Base-by-base conservation (phyloP, 2,797 vertebrate species). In the Cryptoblepharus egeriae region DNA sequence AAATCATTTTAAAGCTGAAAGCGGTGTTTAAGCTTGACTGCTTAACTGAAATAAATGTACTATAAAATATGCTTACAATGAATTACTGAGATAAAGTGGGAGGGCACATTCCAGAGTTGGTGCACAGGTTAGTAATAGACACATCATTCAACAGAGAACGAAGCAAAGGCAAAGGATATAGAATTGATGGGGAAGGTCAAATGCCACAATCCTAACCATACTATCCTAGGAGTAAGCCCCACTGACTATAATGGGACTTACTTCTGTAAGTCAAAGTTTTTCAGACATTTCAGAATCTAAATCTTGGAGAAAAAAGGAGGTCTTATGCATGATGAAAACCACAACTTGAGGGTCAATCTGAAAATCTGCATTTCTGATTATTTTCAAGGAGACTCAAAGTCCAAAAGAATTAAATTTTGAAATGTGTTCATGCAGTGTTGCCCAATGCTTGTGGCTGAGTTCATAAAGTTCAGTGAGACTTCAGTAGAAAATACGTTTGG, bases 1-100 rank as follows among this genome's bases (percentile, higher is more conserved):
- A 35, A 15, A 64, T 79, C 22, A 85, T 69, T 72, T 83, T 79
- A 79, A 79, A 79, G 11, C 30, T 60, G 77, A 83, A 84, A 82
- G 37, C 4, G 71, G 35, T 35, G 4, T 8, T 92, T 79, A 82
- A 86, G 69, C 12, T 55, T 81, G 26, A 18, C 42, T 81, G 78
- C 28, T 24, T 30, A 32, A 67, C 57, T 55, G 42, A 79, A 88
- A 63, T 11, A 69, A 87, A 45, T 42, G 0, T 58, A 76, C 57
- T 52, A 11, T 35, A 20, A 75, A 68, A 75, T 55, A 60, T 68
- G 20, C 2, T 75, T 83, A 24, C 13, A 77, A 67, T 13, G 39
- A 20, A 37, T 16, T 18, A 16, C 0, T 0, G 3, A 15, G 16
- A 16, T 52, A 77, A 69, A 32, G 1, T 18, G 35, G 0, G 0